A percentile compares a stretch with the other conserved stretches of the same genome.
These are phyloP conservation scores for Mus musculus DNA, from an alignment of 2,113 vertebrate genomes.

Conservation along the genomic window DNA sequence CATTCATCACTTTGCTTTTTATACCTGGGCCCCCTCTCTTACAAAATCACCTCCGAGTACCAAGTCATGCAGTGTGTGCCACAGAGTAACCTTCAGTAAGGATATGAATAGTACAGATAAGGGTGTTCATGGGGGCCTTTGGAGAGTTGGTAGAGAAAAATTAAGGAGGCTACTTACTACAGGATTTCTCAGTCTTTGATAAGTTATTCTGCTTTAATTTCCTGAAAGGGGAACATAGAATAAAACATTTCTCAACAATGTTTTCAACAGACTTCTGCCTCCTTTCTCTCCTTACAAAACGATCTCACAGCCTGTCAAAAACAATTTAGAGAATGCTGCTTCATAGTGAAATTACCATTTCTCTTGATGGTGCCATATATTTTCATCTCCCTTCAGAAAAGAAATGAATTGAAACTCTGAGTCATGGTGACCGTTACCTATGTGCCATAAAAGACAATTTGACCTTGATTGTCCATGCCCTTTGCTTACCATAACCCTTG, in stretches of 20 bases:
- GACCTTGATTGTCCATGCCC: conserved; percentile 20
- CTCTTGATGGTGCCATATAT: background rate
- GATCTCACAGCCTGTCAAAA: conserved; percentile 33
- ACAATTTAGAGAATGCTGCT: conserved; percentile 28
- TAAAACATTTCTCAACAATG: background rate
- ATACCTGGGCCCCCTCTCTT: background rate
- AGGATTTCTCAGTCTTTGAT: background rate
- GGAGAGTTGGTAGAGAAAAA: background rate
- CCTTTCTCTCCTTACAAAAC: background rate
- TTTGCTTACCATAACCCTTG: background rate
- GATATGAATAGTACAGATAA: background rate
- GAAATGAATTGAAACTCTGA: conserved; percentile 47
- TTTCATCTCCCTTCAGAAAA: conserved; percentile 60
- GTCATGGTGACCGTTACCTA: conserved; percentile 39
- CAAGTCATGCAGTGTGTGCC: background rate
- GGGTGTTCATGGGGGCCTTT: background rate
- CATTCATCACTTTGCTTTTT: too few species aligned
- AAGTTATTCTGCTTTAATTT: background rate
- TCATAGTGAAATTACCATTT: conserved; percentile 54
- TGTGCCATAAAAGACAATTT: background rate
- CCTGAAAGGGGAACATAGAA: background rate
- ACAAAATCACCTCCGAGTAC: background rate
- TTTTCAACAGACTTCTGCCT: background rate
- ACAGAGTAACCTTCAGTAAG: background rate
- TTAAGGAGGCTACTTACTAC: background rate